phyloP scores from a whole-genome alignment of 2,888 invertebrate genomes.

The Hydrotaea diabolus region DNA sequence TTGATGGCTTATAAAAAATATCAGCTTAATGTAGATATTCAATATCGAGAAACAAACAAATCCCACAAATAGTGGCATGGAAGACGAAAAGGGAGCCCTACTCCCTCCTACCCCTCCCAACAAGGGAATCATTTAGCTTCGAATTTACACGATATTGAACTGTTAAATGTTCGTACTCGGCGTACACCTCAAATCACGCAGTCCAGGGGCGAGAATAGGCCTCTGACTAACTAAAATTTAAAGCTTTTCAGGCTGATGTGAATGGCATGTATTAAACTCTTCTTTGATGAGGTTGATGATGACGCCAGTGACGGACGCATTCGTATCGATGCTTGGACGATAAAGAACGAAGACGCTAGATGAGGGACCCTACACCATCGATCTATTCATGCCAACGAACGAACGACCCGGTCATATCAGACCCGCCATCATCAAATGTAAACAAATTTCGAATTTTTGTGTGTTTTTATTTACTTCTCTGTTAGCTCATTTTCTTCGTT shows the following conservation, averaged over 20 bases:
- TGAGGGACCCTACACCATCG: background rate
- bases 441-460: background rate
- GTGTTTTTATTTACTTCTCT: conserved; percentile 23
- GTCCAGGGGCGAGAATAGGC: background rate
- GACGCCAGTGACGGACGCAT: conserved; percentile 45
- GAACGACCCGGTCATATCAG: background rate
- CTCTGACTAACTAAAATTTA: background rate
- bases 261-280: conserved; percentile 37
- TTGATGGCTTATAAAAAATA: conserved; percentile 42
- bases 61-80: conserved; percentile 10
- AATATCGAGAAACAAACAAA: conserved; percentile 32
- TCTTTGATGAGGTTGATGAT: conserved; percentile 32
- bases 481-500: conserved; percentile 70
- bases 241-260: background rate
- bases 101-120: no score
- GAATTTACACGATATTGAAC: conserved; percentile 7
- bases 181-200: background rate
- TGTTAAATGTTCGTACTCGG: background rate
- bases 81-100: background rate
- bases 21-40: conserved; percentile 54
- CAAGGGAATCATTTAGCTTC: background rate
- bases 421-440: conserved; percentile 26
- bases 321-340: background rate
- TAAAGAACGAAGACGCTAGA: background rate
- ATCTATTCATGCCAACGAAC: background rate